Base-by-base conservation (phyloP, 2,888 invertebrate species). In the Serripes groenlandicus region DNA sequence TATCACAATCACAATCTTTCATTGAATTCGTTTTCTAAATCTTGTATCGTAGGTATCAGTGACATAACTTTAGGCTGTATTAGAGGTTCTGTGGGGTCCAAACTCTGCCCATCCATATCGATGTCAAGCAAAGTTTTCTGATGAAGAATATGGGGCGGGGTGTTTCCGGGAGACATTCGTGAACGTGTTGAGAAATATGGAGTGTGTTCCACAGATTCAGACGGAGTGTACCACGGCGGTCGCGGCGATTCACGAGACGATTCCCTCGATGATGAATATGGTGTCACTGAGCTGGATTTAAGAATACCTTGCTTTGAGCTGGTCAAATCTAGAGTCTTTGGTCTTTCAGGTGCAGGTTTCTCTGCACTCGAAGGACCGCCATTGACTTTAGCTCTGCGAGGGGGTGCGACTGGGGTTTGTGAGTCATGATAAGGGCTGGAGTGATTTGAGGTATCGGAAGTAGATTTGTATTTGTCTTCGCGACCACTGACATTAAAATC, bases 161-260 rank as follows among this genome's bases (percentile, higher is more conserved):
- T 93, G 85, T 91, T 92, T 58, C 94, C 93, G 1, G 97, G 97
- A 69, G 97, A 97, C 73, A 91, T 85, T 49, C 91, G 90, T 21
- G 92, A 93, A 75, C 92, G 86, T 1, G 98, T 98, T 11, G 98
- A 98, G 89, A 97, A 96, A 94, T 98, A 98, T 60, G 97, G 97
- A 92, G 97, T 97, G 92, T 98, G 98, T 90, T 98, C 98, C 7
- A 74, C 86, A 11, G 88, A 82, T 28, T 86, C 85, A 5, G 87
- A 81, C 11, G 89, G 85, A 9, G 89, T 85, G 28, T 80, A 85
- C 85, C 86, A 85, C 9, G 79, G 80, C 34, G 86, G 69, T 52
- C 83, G 42, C 7, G 82, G 85, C 5, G 87, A 87, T 54, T 87
- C 87, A 0, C 84, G 81, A n/a, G 86, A 86, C 9, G 75, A 75